Evolutionary conservation across 1,140 invertebrate species (phyloP), one percentile per base, ranked within the genome.

Genomic region (Melitaea cinxia): DNA sequence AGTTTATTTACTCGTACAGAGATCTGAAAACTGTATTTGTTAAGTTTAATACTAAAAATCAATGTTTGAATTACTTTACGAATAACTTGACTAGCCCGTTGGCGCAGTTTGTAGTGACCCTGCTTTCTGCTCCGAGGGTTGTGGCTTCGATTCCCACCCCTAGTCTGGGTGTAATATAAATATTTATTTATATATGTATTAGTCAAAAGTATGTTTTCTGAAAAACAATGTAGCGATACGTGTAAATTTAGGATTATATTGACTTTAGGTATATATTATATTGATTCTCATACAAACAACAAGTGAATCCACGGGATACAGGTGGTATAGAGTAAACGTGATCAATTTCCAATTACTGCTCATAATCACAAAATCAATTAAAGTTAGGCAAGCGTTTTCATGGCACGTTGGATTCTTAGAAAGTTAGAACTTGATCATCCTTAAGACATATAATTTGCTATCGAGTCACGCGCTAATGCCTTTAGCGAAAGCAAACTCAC

Each of bases 401-500:
- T 54, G 53, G 15, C 14, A 56, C 53, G 45, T 64, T 39, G 19
- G 12, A 33, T 33, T n/a, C 35, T 63, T 55, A 14, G 42, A 56
- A 50, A 64, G 5, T 64, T 64, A 26, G 47, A 55, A 19, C 24
- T 63, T 45, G 33, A 54, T 49, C 23, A 24, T 52, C 33, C 21
- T 33, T 24, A 47, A 47, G 37, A 24, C 14, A 24, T 39, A 35
- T 35, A 30, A 65, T 57, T 65, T 37, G 54, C 39, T 57, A 57
- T 65, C 62, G 23, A 57, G 62, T 65, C 62, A 65, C 62, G 62
- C 54, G 30, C 26, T 50, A 55, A 65, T 49, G 62, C 42, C 45
- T 28, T 49, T 50, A 56, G 62, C 54, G 39, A 65, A 65, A 65
- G 57, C 62, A 58, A 65, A 65, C 47, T 50, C 45, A 28, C 14